phyloP scores from a whole-genome alignment of 2,797 vertebrate species.

The Apogon talboti region DNA sequence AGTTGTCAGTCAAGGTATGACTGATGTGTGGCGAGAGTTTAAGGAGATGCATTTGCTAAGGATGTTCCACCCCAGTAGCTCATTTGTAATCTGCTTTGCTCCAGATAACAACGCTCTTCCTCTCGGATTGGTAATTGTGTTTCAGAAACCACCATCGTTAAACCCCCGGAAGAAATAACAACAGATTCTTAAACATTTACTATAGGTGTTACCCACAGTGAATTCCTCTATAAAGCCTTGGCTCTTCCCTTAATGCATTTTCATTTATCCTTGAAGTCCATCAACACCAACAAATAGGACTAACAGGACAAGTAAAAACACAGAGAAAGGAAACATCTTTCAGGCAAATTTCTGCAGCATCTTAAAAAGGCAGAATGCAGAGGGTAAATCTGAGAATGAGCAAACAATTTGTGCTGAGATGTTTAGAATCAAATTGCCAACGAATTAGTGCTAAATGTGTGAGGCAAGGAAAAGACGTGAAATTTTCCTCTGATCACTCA shows the following conservation, averaged over 20 bases:
- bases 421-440: conserved; percentile 55
- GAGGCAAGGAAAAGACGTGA: conserved; percentile 40
- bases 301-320: conserved; percentile 43
- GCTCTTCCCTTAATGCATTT: conserved; percentile 13
- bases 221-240: neutral
- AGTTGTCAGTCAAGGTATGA: conserved; percentile 44
- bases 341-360: neutral
- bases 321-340: conserved; percentile 20
- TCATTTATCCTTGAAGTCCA: conserved; percentile 23
- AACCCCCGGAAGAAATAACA: conserved; percentile 20
- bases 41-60: conserved; percentile 23
- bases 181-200: conserved; percentile 21
- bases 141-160: conserved; percentile 12
- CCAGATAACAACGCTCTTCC: conserved; percentile 6
- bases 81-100: conserved; percentile 11
- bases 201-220: neutral
- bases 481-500: conserved; percentile 61
- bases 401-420: conserved; percentile 60
- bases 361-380: conserved; percentile 45
- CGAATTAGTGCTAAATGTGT: conserved; percentile 47
- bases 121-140: conserved; percentile 17
- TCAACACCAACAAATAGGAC: conserved; percentile 42
- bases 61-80: conserved; percentile 26
- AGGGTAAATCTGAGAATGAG: conserved; percentile 11
- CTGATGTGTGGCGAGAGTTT: conserved; percentile 46